These are phyloP conservation scores for Cathartes aura DNA, from an alignment of 2,113 vertebrate species.

Conservation along the genomic window DNA sequence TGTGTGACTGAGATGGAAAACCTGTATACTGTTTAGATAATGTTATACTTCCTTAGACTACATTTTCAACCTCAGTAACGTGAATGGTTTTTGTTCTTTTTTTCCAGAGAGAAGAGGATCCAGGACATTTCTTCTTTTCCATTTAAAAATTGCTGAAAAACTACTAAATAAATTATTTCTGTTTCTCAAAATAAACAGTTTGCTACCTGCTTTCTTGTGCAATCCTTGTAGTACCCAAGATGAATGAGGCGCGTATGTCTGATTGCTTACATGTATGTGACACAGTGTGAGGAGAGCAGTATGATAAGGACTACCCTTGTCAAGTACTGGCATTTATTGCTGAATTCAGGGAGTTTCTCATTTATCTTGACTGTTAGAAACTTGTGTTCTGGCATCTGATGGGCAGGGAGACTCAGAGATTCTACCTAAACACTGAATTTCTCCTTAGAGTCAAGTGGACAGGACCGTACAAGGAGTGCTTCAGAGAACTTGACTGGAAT, in stretches of 20 bases:
- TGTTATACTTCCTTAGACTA: not conserved
- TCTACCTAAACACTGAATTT: not conserved
- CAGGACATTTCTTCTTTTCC: not conserved
- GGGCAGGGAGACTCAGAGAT: not conserved
- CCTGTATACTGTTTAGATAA: not conserved
- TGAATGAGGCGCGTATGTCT: not conserved
- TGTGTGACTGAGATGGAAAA: not conserved
- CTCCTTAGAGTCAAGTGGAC: not conserved
- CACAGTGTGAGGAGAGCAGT: not conserved
- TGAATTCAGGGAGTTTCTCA: not conserved
- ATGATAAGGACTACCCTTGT: not conserved
- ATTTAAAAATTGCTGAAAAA: not conserved
- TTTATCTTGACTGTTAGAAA: not conserved
- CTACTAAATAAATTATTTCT: conserved; percentile 38
- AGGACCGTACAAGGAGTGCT: not conserved
- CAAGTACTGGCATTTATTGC: not conserved
- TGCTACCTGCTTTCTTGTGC: conserved; percentile 29
- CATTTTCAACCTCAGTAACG: not conserved
- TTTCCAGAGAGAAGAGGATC: conserved; percentile 68
- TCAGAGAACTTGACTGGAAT: not conserved
- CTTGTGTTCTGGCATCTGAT: not conserved
- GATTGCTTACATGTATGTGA: not conserved
- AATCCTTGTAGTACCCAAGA: not conserved
- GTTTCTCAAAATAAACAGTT: conserved; percentile 49
- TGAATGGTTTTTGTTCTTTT: not conserved